Conservation (phyloP, 1,140 invertebrate genomes). For the Penaeus indicus region DNA sequence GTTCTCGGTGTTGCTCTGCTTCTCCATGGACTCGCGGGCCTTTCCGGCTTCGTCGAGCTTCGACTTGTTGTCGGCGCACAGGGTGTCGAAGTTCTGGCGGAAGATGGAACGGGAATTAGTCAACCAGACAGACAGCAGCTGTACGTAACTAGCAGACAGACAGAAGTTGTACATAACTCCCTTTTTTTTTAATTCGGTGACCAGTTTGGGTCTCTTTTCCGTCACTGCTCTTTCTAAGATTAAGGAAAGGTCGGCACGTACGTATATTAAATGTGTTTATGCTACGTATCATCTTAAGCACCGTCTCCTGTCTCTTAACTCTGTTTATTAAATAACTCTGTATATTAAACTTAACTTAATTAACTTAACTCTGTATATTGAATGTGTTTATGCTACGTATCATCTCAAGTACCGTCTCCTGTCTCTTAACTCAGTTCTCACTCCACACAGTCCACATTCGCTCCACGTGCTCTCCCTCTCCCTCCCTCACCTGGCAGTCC, state of each 20-base stretch:
- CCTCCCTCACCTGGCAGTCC: slow-evolving; percentile 48
- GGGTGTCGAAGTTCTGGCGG: slow-evolving; percentile 57
- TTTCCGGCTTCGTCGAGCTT: slow-evolving; percentile 64
- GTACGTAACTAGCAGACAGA: background rate
- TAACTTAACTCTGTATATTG: no score
- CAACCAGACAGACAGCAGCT: background rate
- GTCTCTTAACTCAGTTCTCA: no score
- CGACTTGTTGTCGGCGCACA: slow-evolving; percentile 46
- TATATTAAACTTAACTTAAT: no score
- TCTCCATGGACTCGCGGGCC: slow-evolving; percentile 60
- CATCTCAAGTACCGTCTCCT: background rate
- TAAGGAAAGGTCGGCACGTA: no score
- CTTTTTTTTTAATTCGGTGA: background rate
- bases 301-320: background rate
- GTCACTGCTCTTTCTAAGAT: no score
- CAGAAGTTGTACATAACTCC: background rate
- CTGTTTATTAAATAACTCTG: no score
- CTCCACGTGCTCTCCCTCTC: background rate
- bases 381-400: no score
- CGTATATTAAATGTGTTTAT: no score
- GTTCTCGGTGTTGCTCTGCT: slow-evolving; percentile 64
- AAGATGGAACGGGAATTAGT: background rate
- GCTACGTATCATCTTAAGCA: no score
- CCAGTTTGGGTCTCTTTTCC: no score
- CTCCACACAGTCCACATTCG: background rate